Base-by-base conservation (phyloP, 1,140 invertebrate species). In the Bombus waltoni region DNA sequence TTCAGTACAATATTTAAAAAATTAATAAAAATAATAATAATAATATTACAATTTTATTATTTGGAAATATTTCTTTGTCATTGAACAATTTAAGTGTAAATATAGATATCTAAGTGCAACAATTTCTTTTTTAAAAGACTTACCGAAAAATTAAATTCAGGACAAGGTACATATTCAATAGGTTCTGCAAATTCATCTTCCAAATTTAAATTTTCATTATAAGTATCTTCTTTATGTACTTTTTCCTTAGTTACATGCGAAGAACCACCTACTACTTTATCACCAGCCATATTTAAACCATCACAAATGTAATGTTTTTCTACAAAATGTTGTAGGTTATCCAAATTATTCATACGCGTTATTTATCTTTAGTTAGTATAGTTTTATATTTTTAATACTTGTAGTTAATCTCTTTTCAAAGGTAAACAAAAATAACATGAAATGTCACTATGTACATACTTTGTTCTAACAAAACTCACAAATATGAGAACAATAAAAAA, bases 131-230 rank as follows among this genome's bases (percentile, higher is more conserved):
- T 72, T 57, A 72, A 75, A 66, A 76, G 72, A 75, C 93, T 94
- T 90, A 93, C 94, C 62, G 92, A 91, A 85, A 95, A 95, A 73
- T 94, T 91, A 89, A 95, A 95, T 81, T 95, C 94, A 0, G 93
- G 92, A 86, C 92, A 94, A 2, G 92, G 88, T 32, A 93, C 85
- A 65, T 91, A 92, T 75, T 94, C 92, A 6, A 92, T 35, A 10
- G 73, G 87, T 38, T 93, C 92, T 10, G 87, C 78, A n/a, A 89
- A 89, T 13, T 93, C 93, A 18, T 94, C 91, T 53, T 94, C 94
- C 25, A 91, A 57, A 42, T 92, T 90, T 3, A 91, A 84, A 78
- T 93, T 92, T 32, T 92, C 78, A 57, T 89, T 92, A 25, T 86
- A 90, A 62, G 94, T 93, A 77, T 90, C 89, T 73, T 85, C 91